Evolutionary conservation across 2,888 invertebrate genomes (phyloP), one percentile per base, ranked within the genome.

Genomic region (Phanerotoma sp.): DNA sequence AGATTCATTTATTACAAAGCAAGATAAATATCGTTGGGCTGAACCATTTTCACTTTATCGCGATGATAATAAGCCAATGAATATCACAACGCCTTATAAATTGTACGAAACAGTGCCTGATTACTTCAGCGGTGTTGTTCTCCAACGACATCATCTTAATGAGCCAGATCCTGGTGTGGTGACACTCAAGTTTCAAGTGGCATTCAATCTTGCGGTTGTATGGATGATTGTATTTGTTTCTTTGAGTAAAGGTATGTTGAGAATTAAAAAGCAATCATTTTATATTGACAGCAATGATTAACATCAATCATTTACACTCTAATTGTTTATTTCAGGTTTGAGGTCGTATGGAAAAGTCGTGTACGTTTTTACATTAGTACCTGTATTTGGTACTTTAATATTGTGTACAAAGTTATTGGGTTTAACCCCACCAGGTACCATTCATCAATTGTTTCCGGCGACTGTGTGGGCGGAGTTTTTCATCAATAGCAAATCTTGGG

Each of bases 211-310:
- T 74, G 91, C 91, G 1, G 88, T 94, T 4, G 87, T 93, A 18
- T 95, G 94, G 94, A 87, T 91, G 83, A 87, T 91, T 45, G 88
- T 93, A 5, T 94, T 94, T 71, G 85, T 94, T 18, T 86, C 90
- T 40, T 82, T 94, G 18, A 92, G 93, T 75, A 93, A 92, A 83
- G 93, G 82, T 82, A 63, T 47, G 15, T 44, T 9, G 45, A 7
- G 45, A 21, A 28, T 4, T 38, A 38, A 15, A 9, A 11, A 11
- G 30, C 30, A 28, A 15, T 41, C 20, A 25, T 16, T 18, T 44
- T 47, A n/a, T n/a, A n/a, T n/a, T n/a, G n/a, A n/a, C n/a, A n/a
- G 5, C 9, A 7, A 3, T 25, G 3, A 25, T 25, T 25, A 25
- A 25, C 25, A 7, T 25, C 3, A 1, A n/a, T n/a, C n/a, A n/a